phyloP scores from a whole-genome alignment of 1,140 invertebrate genomes.

The Mercenaria mercenaria region DNA sequence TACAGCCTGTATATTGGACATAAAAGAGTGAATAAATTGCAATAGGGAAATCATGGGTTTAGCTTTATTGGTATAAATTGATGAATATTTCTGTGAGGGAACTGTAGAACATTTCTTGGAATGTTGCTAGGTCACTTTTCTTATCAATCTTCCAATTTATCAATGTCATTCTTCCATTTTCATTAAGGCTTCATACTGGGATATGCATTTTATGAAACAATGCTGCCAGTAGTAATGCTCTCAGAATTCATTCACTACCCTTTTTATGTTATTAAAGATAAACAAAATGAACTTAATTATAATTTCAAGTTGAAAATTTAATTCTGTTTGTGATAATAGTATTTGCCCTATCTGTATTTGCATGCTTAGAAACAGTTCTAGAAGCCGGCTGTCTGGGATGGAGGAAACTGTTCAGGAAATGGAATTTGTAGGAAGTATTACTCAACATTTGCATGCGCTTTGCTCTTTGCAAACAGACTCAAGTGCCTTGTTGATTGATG shows the following conservation, averaged over 20 bases:
- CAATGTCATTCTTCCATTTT: not conserved
- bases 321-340: too few species aligned
- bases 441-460: conserved; percentile 28
- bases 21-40: not conserved
- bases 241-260: too few species aligned
- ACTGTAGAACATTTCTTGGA: not conserved
- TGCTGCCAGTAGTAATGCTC: too few species aligned
- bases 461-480: conserved; percentile 4
- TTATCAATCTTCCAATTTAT: conserved; percentile 1
- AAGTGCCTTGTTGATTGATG: conserved; percentile 16
- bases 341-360: too few species aligned
- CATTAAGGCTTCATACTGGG: not conserved
- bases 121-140: not conserved
- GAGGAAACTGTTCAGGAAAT: conserved; percentile 9
- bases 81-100: not conserved
- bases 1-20: not conserved
- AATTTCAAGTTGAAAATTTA: too few species aligned
- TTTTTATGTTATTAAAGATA: too few species aligned
- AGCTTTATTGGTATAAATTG: not conserved
- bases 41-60: conserved; percentile 36
- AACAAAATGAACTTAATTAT: too few species aligned
- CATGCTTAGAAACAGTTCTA: too few species aligned
- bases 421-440: not conserved
- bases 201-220: too few species aligned
- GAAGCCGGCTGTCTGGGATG: not conserved